phyloP scores from a whole-genome alignment of 2,113 vertebrate species.

The Dasyprocta punctata region DNA sequence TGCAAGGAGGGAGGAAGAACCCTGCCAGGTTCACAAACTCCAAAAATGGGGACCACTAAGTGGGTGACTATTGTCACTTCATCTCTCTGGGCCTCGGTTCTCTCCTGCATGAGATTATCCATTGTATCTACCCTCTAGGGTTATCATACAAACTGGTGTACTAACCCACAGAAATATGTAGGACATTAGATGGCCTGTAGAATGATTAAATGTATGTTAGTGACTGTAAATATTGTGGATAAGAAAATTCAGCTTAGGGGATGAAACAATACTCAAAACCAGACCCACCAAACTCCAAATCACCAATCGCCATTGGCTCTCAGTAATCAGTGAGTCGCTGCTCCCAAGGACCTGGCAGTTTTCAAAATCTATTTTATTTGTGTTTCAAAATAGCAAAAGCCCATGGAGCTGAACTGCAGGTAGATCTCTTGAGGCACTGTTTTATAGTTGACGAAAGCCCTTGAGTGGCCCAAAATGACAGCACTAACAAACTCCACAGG shows the following conservation, averaged over 20 bases:
- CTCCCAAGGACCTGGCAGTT: not conserved
- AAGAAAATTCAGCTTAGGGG: not conserved
- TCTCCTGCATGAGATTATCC: conserved; percentile 67
- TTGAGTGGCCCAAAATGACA: not conserved
- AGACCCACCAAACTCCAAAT: not conserved
- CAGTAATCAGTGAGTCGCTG: not conserved
- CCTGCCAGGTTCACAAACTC: not conserved
- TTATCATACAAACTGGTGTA: not conserved
- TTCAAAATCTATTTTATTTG: not conserved
- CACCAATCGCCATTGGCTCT: not conserved
- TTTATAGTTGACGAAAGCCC: not conserved
- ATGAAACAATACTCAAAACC: not conserved
- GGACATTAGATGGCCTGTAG: too few relatives aligned
- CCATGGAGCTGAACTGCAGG: not conserved
- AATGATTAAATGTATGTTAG: not conserved
- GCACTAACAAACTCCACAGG: not conserved
- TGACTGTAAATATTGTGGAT: not conserved
- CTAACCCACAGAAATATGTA: not conserved
- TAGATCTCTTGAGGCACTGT: not conserved
- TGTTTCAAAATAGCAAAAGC: not conserved
- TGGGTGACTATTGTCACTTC: not conserved
- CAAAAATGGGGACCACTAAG: not conserved
- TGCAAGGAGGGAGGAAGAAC: not conserved
- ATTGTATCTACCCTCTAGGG: conserved; percentile 25
- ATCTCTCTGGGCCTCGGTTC: conserved; percentile 62